Evolutionary conservation across 1,140 invertebrate genomes (phyloP), one percentile per base, ranked within the genome.

Genomic region (Drosophila ambigua): DNA sequence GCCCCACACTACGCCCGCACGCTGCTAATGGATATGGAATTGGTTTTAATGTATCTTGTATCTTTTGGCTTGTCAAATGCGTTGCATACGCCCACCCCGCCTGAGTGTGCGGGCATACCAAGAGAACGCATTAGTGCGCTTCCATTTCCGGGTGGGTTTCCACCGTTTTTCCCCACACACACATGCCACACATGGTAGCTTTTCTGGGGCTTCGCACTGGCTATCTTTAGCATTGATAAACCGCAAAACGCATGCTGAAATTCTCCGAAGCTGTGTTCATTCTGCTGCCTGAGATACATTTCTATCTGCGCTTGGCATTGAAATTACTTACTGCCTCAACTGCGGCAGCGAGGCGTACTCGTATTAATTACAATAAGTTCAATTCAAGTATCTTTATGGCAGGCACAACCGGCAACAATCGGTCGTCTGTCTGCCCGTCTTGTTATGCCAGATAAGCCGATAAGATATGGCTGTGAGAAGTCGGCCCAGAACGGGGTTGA

Each of bases 331-430:
- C 23, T 24, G 23, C 23, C 23, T 24, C 23, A 3, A 24, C 23
- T 24, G 23, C 23, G 23, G 23, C 23, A 31, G 31, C 35, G 24
- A 41, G 39, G 28, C 60, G 54, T 35, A 49, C 49, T 58, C 74
- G 64, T 83, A 83, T 83, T 84, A 84, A 83, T 83, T 79, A 83
- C 79, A 83, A 75, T 75, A 66, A 64, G 59, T 67, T 75, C 80
- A 76, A 83, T 83, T 84, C 55, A 78, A 85, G 66, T 87, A 72
- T 78, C 61, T 75, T 78, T 71, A 71, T 77, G 52, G 62, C 46
- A 39, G 49, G 60, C 35, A 39, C 35, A 39, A 48, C 15, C 35
- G 49, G 43, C 72, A 72, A 50, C 68, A 68, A 39, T 55, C 77
- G 57, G 35, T 26, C 60, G 67, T 69, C 69, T 77, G 62, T 65